Evolutionary conservation across 2,888 invertebrate species (phyloP).

Genomic region (Ichneumoninae sp.): DNA sequence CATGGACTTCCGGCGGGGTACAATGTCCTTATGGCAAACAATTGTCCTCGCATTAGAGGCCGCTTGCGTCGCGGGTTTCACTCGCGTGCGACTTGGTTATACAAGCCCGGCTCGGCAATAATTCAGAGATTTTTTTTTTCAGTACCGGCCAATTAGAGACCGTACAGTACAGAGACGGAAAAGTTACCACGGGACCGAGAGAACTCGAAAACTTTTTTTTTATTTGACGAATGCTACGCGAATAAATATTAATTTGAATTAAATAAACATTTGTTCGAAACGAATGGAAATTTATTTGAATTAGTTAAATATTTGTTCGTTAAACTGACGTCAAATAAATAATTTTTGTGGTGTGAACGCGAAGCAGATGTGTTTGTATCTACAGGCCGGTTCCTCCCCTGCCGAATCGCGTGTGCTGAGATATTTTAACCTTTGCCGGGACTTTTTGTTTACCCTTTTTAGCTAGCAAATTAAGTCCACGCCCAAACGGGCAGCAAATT

Average conservation of each 20-base stretch:
- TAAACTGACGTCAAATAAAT: no score
- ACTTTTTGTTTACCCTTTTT: background rate
- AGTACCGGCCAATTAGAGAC: background rate
- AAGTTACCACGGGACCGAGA: background rate
- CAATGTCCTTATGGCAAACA: conserved; percentile 51
- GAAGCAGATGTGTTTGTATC: no score
- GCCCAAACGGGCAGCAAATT: background rate
- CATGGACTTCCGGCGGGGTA: background rate
- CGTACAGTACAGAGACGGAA: background rate
- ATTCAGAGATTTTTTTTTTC: conserved; percentile 4
- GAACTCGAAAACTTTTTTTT: conserved; percentile 11
- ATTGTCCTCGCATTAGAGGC: conserved; percentile 57
- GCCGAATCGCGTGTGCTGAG: background rate
- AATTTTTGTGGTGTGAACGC: no score
- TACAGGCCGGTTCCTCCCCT: background rate
- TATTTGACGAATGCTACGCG: background rate
- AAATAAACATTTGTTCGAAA: background rate
- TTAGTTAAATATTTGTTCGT: no score
- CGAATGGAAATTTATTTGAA: background rate
- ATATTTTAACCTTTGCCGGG: background rate
- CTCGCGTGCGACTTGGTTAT: conserved; percentile 55
- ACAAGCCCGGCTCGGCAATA: conserved; percentile 3
- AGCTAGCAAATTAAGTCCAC: background rate
- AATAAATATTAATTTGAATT: background rate
- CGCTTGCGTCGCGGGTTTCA: conserved; percentile 6